A percentile compares a stretch with the other conserved stretches of the same genome.
These are phyloP conservation scores for Isurus oxyrinchus DNA, from an alignment of 2,113 vertebrate genomes.

Conservation along the genomic window DNA sequence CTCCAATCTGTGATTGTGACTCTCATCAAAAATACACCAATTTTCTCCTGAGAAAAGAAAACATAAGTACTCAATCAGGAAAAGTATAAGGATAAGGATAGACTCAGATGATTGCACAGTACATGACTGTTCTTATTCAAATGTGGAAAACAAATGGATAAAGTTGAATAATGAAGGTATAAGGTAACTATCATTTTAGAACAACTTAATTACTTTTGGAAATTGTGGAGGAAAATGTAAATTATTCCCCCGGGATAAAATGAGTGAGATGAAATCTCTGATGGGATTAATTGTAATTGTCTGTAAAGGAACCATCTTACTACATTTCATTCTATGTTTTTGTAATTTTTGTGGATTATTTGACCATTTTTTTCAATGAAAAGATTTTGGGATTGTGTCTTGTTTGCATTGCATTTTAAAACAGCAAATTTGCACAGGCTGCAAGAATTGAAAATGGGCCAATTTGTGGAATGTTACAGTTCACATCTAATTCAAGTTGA, in stretches of 20 bases:
- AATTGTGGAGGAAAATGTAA: no score
- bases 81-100: background rate
- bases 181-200: no score
- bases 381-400: background rate
- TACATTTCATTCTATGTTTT: background rate
- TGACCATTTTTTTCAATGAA: background rate
- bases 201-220: no score
- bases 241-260: no score
- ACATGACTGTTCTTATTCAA: background rate
- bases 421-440: background rate
- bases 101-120: background rate
- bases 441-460: background rate
- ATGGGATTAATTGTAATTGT: no score
- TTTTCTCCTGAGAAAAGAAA: background rate
- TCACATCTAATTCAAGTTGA: background rate
- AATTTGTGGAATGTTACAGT: background rate
- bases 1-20: background rate
- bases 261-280: no score
- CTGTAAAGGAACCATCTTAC: background rate
- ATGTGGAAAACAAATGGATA: background rate
- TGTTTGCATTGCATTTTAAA: background rate
- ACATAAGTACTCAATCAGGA: background rate
- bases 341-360: background rate
- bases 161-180: no score
- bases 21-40: background rate